Base-by-base conservation (phyloP, 2,888 invertebrate genomes). In the Netelia melanura region DNA sequence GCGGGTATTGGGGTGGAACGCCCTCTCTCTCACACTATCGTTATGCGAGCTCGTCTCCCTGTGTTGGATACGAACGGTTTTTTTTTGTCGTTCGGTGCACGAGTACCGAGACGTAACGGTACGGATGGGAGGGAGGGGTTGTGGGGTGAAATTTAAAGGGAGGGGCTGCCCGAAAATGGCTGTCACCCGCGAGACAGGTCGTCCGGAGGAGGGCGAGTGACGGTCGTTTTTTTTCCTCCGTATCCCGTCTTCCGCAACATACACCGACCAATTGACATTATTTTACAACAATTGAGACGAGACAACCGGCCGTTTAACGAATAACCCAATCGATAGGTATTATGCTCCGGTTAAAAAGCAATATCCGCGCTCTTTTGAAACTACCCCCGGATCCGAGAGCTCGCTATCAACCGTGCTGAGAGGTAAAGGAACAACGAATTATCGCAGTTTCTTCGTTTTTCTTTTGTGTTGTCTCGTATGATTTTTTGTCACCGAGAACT, bases 101-200 rank as follows among this genome's bases (percentile, higher is more conserved):
- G 23, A 78, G 86, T 83, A 86, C 76, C 54, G 86, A 87, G 88
- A 88, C 88, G 82, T 52, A 87, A 87, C 85, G 86, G 87, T 86
- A 56, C 48, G 10, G 38, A 65, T 23, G 58, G 17, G 2, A 54
- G 79, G 23, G 56, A 54, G 54, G 17, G 17, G 25, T 6, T 21
- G 89, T 88, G 91, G 90, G 89, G 89, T 88, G 90, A 88, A 89
- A 88, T 88, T 90, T 87, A 90, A 93, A 92, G 93, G 93, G 93
- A 93, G 93, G 93, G 93, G 92, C 93, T 92, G 89, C 89, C 68
- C 91, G 90, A 92, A 92, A 92, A 93, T 93, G 93, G 93, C 92
- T 91, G 92, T 91, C 91, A 91, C 90, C 87, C 90, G 90, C 90
- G 89, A 91, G 90, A 91, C 91, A 90, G 91, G 90, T 90, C 89